Percentiles rank a stretch among this genome's conserved stretches.
These are phyloP conservation scores for Pelmatolapia mariae DNA, from an alignment of 2,113 vertebrate genomes.

Conservation along the genomic window DNA sequence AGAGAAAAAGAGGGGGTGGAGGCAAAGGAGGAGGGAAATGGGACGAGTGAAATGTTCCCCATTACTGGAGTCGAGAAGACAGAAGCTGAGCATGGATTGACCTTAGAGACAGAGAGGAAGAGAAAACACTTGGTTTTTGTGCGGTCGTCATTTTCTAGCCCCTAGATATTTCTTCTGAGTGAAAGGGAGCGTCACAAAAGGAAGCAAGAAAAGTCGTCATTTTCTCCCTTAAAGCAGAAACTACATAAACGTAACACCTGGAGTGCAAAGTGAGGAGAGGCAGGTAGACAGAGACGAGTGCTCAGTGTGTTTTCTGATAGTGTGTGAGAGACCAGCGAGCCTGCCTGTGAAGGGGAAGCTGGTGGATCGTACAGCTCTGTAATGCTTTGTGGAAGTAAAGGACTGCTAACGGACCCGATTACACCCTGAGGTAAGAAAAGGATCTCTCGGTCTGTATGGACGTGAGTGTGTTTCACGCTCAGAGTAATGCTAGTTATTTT, in stretches of 20 bases:
- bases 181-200: neutral
- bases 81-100: slow-evolving; percentile 55
- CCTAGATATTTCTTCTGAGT: neutral
- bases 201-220: neutral
- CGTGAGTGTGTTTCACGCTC: neutral
- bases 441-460: neutral
- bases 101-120: neutral
- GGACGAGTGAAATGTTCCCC: slow-evolving; percentile 54
- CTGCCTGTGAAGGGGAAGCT: neutral
- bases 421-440: slow-evolving; percentile 57
- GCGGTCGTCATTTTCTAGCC: neutral
- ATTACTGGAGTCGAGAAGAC: slow-evolving; percentile 38
- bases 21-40: slow-evolving; percentile 54
- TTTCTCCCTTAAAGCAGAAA: neutral
- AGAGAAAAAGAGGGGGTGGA: slow-evolving; percentile 48
- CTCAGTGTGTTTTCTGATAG: neutral
- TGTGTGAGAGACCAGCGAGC: neutral
- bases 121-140: neutral
- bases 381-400: slow-evolving; percentile 49
- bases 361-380: slow-evolving; percentile 39
- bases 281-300: slow-evolving; percentile 19
- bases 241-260: slow-evolving; percentile 25
- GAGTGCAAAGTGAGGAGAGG: slow-evolving; percentile 7
- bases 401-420: slow-evolving; percentile 37
- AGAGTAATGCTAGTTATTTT: neutral